Base-by-base conservation (phyloP, 2,888 invertebrate genomes). In the Phaedon cochleariae region DNA sequence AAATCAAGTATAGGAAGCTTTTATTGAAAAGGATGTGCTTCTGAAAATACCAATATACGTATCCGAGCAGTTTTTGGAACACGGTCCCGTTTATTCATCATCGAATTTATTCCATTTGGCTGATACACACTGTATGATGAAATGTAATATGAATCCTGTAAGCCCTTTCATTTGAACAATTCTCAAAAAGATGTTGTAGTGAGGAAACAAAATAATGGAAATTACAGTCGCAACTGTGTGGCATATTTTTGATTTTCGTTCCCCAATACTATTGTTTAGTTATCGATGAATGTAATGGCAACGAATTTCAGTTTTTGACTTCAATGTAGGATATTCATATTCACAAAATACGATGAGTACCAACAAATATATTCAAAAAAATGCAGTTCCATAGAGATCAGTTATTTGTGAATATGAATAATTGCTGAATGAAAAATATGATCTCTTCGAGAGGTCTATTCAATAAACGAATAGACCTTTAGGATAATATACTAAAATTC, bases 401-500 rank as follows among this genome's bases (percentile, higher is more conserved):
- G n/a, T n/a, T n/a, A 7, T 15, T 15, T 1, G 41, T 41, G 41
- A 41, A 41, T 41, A 41, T 12, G 41, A 41, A 15, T 15, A 10
- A 2, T 9, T 34, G 1, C 7, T 10, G 6, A 41, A 41, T 64
- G 26, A 45, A 31, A 34, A 12, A 62, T 57, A 34, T 5, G 54
- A 66, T 54, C 49, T 31, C 29, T 55, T 17, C 7, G 34, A 52
- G 46, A 61, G 73, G 71, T 72, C 70, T 74, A 74, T 73, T 75
- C 75, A 71, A 75, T 76, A 71, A 71, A 74, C 73, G 75, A 74
- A 75, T 76, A 75, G 73, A 73, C 76, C 76, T 76, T 75, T 68
- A 64, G 15, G 26, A 55, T 54, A 49, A 63, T 64, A 52, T 49
- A n/a, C n/a, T n/a, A 31, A 52, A 59, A 66, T 37, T 46, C 34